Percentiles rank a stretch among this genome's conserved stretches.
Evolutionary conservation across 2,113 vertebrate species (phyloP).

Genomic region (Catharus bicknelli): DNA sequence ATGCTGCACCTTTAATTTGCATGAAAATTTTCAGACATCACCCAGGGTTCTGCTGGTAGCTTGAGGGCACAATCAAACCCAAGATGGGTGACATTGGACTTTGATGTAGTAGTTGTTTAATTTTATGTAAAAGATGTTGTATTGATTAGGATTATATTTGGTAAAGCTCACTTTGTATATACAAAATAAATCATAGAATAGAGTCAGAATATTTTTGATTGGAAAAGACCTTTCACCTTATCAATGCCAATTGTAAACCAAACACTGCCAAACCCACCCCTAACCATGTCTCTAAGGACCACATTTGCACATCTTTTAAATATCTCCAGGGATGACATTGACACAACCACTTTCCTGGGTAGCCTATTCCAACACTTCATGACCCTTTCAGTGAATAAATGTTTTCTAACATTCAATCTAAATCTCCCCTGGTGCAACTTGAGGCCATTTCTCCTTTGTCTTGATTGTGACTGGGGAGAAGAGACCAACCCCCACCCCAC

Average conservation of each 20-base stretch:
- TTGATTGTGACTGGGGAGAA: neutral
- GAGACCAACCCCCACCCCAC: neutral
- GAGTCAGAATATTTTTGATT: neutral
- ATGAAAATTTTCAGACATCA: neutral
- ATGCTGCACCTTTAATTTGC: neutral
- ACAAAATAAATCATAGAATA: neutral
- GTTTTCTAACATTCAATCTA: neutral
- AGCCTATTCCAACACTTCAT: neutral
- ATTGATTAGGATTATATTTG: neutral
- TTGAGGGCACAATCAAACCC: neutral
- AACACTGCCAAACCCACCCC: neutral
- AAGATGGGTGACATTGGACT: neutral
- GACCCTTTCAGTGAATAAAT: neutral
- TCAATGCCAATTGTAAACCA: fast-evolving
- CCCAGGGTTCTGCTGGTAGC: neutral
- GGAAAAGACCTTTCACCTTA: neutral
- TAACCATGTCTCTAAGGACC: neutral
- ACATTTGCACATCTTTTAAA: neutral
- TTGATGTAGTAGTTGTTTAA: neutral
- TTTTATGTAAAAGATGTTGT: neutral
- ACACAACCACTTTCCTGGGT: neutral
- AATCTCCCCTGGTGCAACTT: neutral
- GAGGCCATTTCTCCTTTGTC: neutral
- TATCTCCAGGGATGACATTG: neutral
- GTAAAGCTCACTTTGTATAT: neutral